These are phyloP conservation scores for Sinonovacula constricta DNA, from an alignment of 1,140 invertebrate species.

Conservation along the genomic window DNA sequence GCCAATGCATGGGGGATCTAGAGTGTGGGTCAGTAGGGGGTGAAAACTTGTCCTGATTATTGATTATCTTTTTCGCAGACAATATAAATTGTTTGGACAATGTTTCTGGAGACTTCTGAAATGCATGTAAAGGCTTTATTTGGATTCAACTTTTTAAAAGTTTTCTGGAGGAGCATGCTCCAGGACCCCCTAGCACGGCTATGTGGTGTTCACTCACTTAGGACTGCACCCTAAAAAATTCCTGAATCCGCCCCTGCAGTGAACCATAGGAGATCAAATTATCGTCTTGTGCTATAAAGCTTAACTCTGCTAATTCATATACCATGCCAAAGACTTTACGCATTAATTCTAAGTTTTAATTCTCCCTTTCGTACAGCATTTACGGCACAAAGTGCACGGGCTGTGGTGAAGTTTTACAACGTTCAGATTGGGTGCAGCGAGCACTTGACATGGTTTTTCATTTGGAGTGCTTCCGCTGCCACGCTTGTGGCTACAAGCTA, in stretches of 20 bases:
- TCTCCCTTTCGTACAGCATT: conserved; percentile 11
- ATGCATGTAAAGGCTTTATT: too few species aligned
- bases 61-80: too few species aligned
- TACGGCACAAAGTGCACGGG: conserved; percentile 19
- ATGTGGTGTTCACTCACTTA: too few species aligned
- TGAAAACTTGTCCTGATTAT: too few species aligned
- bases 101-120: too few species aligned
- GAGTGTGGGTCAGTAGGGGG: too few species aligned
- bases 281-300: not conserved
- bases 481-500: conserved; percentile 15
- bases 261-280: not conserved
- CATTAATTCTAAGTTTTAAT: not conserved
- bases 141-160: too few species aligned
- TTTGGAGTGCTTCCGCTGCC: conserved; percentile 39
- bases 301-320: not conserved
- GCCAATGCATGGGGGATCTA: too few species aligned
- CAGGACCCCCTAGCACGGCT: too few species aligned
- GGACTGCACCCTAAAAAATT: too few species aligned
- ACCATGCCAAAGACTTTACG: not conserved
- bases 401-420: conserved; percentile 18
- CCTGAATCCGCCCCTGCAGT: not conserved
- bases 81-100: too few species aligned
- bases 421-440: conserved; percentile 27
- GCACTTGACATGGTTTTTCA: conserved; percentile 28
- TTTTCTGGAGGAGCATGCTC: too few species aligned